Evolutionary conservation across 2,113 vertebrate genomes (phyloP), one percentile per base, ranked within the genome.

Genomic region (Lophochroa leadbeateri): DNA sequence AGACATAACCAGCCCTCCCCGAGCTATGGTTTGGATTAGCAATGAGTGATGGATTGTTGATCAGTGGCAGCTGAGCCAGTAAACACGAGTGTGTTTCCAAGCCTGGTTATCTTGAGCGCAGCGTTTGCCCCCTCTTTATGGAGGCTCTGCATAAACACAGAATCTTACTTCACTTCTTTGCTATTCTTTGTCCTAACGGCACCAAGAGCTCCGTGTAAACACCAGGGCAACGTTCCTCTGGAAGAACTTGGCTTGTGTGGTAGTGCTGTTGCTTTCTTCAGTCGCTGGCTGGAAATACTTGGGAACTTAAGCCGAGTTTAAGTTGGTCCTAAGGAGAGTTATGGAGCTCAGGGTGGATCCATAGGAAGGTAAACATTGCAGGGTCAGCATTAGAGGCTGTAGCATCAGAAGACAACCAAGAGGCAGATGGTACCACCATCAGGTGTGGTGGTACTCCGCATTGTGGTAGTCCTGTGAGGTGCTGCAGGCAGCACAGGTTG

Each of bases 81-180:
- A 88, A 93, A 83, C 82, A 68, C 1, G 3, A 61, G 82, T 1
- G 2, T 35, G 10, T 46, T 83, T 83, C 92, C 93, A 96, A 91
- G 75, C 21, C n/a, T 86, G 92, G 60, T 77, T 92, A 70, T 90
- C 90, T 43, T 2, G 11, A 81, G 88, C 3, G 0, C 50, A 1
- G 77, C 6, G 23, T 70, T 61, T 78, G 64, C 84, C 60, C 50
- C 15, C 68, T 35, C 71, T 1, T 8, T 29, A 60, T 28, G 64
- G 68, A 70, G 64, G 64, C 41, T 55, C 12, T 1, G 41, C 71
- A 18, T 24, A 90, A 93, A 70, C 96, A 96, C 68, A 28, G 63
- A 65, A 17, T 58, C 94, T 94, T 41, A 83, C 85, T 90, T 94
- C 92, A 90, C 69, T 86, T 74, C 86, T 55, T 19, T 75, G 92